A percentile compares a stretch with the other conserved stretches of the same genome.
phyloP scores from a whole-genome alignment of 2,888 invertebrate species.

The Phragmatobia fuliginosa region DNA sequence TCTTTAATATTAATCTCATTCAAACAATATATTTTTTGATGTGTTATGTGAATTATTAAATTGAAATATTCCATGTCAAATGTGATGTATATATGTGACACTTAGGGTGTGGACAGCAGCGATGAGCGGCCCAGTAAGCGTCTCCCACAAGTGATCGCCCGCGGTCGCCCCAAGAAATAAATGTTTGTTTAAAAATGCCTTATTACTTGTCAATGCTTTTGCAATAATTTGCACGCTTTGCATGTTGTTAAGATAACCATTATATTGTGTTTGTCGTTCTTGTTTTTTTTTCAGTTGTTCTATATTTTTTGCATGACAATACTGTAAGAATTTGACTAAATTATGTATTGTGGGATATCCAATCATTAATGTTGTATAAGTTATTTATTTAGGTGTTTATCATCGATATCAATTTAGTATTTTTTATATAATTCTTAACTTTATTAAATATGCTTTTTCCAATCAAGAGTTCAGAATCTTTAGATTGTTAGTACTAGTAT shows the following conservation, averaged over 20 bases:
- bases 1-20: neutral
- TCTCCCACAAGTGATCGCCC: constrained; percentile 79
- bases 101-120: constrained; percentile 80
- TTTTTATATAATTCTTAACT: neutral
- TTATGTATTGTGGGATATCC: neutral
- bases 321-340: no score
- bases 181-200: constrained; percentile 68
- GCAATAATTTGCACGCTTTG: constrained; percentile 18
- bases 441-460: neutral
- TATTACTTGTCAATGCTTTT: constrained; percentile 21
- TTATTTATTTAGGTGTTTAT: neutral
- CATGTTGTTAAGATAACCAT: neutral
- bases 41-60: neutral
- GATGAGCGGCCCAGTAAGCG: constrained; percentile 77
- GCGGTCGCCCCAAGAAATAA: constrained; percentile 83
- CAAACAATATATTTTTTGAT: neutral
- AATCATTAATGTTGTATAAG: neutral
- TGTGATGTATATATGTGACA: constrained; percentile 52
- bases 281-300: neutral
- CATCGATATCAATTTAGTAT: neutral
- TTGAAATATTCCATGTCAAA: constrained; percentile 4
- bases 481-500: neutral
- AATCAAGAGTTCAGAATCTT: neutral
- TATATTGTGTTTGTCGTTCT: neutral
- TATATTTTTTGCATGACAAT: constrained; percentile 9